Conservation (phyloP, 1,140 invertebrate species). For the Drosophila micromelanica region DNA sequence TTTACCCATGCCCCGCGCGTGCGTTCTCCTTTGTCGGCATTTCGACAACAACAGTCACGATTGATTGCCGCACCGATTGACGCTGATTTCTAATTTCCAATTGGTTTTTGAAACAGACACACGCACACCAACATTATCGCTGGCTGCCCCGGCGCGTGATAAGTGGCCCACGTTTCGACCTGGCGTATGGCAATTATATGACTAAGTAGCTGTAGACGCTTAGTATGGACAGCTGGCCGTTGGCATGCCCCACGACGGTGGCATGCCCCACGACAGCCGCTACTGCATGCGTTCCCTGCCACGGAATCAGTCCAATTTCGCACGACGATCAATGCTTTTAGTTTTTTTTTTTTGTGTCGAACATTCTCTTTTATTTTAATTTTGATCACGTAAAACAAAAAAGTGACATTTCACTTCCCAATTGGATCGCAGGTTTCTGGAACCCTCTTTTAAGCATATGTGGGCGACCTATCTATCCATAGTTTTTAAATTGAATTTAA, state of each 20-base stretch:
- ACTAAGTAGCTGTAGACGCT: conserved; percentile 53
- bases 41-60: conserved; percentile 77
- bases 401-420: not conserved
- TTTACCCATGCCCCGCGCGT: conserved; percentile 53
- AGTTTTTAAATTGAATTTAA: too few relatives aligned
- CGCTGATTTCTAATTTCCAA: conserved; percentile 79
- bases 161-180: conserved; percentile 44
- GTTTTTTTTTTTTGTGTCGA: not conserved
- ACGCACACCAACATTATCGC: conserved; percentile 6
- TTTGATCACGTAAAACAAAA: conserved; percentile 1
- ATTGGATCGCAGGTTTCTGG: not conserved
- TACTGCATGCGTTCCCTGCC: conserved; percentile 9
- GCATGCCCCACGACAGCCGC: conserved; percentile 27
- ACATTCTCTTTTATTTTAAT: not conserved
- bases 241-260: conserved; percentile 59
- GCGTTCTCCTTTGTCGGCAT: conserved; percentile 74
- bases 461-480: too few relatives aligned
- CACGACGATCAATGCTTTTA: not conserved
- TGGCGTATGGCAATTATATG: conserved; percentile 22
- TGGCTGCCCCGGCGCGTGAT: conserved; percentile 53
- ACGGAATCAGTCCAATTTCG: conserved; percentile 11
- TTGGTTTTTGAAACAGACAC: conserved; percentile 62
- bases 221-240: conserved; percentile 57
- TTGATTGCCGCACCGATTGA: conserved; percentile 78
- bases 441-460: too few relatives aligned